Evolutionary conservation across 1,140 invertebrate species (phyloP), one percentile per base, ranked within the genome.

Genomic region (Bombus superbus): DNA sequence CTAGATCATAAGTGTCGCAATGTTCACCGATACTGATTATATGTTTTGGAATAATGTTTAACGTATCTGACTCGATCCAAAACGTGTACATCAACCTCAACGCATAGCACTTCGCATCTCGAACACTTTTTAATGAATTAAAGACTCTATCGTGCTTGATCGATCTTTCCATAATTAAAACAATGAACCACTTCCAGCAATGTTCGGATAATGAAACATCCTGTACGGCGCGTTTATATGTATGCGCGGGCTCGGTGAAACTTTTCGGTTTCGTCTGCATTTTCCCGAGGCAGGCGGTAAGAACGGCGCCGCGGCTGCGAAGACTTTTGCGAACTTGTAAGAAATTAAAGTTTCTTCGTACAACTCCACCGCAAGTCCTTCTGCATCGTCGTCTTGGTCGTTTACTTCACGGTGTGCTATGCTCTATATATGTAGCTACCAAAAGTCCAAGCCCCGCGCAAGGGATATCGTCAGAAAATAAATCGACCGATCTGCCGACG

Each of bases 241-340:
- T 81, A 81, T 85, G 83, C 83, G 59, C n/a, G 28, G 71, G 25
- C 77, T 42, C 32, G 59, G 8, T 18, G 40, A 68, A 85, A 85
- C 59, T 85, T 85, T 85, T 85, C 59, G 59, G 79, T 81, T 85
- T 81, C 84, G 78, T 85, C 69, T 85, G 78, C 71, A 75, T 81
- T 59, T 75, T 68, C 59, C 44, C 79, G 13, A 3, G 66, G 44
- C 74, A 77, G 81, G 81, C 77, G 81, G 81, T 32, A 66, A 79
- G 82, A 38, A 71, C 47, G 64, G 59, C 74, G 68, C 44, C 53
- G 28, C 44, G 44, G 75, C 69, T 68, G 59, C 38, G 47, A 75
- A 81, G 78, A 85, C 84, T 85, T 85, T 81, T 71, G 79, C 84
- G 47, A 85, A 85, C 84, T 85, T 79, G 78, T 85, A 81, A 81